Evolutionary conservation across 2,797 vertebrate genomes (phyloP), one percentile per base, ranked within the genome.

Genomic region (Podarcis lilfordi): DNA sequence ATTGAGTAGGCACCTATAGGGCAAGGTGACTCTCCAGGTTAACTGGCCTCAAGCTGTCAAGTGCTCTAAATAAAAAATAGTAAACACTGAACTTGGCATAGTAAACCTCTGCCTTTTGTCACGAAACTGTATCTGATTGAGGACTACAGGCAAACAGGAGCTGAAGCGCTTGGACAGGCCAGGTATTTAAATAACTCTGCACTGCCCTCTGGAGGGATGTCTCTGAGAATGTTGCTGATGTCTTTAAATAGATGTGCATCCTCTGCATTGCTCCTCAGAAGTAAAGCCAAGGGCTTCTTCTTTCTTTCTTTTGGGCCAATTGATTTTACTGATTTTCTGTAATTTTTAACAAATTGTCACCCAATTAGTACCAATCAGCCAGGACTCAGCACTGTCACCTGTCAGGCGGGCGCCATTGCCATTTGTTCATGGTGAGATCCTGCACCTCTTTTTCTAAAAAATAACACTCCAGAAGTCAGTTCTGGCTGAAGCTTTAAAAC

Each of bases 201-300:
- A 93, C 93, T 93, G 93, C 92, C 92, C 91, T 92, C 92, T 29
- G 64, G 93, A 93, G 15, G 92, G 71, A 25, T 15, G 11, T 37
- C 8, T n/a, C 37, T 5, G 32, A 66, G 8, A 45, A 45, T 32
- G 29, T 78, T 37, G 27, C 2, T 10, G 50, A 55, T 10, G 3
- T n/a, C 10, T 29, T 74, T 32, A 4, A 66, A n/a, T 64, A n/a
- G 13, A 23, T 29, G 25, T n/a, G 9, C 43, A 72, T 55, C 45
- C 43, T 71, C 5, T 27, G 27, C 15, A 2, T 55, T 17, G 6
- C 29, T 86, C 27, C 32, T 71, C 32, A 5, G 23, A 71, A 71
- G 61, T 27, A 43, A 76, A 23, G 27, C 25, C 25, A 69, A 69
- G 68, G 8, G 25, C 7, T 32, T 15, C n/a, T 72, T 17, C 71